phyloP scores from a whole-genome alignment of 2,888 invertebrate genomes.

The Leptopilina syphax region DNA sequence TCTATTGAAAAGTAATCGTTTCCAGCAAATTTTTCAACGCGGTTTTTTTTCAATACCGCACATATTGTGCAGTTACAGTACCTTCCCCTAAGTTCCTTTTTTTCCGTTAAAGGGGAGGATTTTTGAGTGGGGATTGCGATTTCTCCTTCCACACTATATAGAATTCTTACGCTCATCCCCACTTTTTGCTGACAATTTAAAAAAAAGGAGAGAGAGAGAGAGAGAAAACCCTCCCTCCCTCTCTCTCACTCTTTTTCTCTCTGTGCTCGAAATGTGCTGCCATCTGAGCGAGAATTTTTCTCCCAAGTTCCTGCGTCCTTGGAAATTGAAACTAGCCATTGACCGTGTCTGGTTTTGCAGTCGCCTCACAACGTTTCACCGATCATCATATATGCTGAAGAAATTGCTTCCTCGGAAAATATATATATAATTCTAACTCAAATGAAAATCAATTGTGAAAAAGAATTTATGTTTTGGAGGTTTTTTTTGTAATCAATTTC shows the following conservation, averaged over 20 bases:
- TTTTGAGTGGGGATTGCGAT: conserved; percentile 45
- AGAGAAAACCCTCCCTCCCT: conserved; percentile 60
- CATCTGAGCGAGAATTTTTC: conserved; percentile 69
- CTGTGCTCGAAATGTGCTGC: conserved; percentile 72
- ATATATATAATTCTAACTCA: neutral
- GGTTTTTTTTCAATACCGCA: no score
- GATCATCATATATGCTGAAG: conserved; percentile 4
- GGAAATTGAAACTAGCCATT: conserved; percentile 54
- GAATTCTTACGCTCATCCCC: conserved; percentile 49
- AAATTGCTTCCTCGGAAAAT: conserved; percentile 4
- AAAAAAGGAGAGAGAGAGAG: conserved; percentile 44
- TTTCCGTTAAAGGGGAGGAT: conserved; percentile 44
- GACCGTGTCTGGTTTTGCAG: conserved; percentile 49
- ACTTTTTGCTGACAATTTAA: conserved; percentile 58
- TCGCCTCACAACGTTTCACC: conserved; percentile 28
- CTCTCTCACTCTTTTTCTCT: neutral
- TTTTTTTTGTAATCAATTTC: no score
- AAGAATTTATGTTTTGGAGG: no score
- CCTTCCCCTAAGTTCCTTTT: conserved; percentile 28
- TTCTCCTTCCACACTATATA: conserved; percentile 50
- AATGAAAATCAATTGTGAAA: no score
- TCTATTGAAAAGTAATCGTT: no score
- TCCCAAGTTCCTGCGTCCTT: conserved; percentile 53
- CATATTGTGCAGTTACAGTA: no score
- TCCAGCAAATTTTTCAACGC: no score